These are phyloP conservation scores for Acleris holmiana DNA, from an alignment of 2,888 invertebrate genomes.

Conservation along the genomic window DNA sequence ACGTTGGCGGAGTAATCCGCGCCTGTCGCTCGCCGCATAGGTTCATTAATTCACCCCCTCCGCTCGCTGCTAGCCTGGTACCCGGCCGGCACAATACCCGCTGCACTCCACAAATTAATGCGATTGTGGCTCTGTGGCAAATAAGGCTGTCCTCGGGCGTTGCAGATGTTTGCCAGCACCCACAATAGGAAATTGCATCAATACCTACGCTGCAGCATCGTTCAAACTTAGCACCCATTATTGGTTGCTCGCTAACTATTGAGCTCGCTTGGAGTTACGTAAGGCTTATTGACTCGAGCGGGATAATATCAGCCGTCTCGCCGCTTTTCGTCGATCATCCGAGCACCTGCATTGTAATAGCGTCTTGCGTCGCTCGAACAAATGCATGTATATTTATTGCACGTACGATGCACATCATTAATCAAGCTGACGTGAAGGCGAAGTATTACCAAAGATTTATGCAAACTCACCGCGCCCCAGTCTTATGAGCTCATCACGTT, in stretches of 20 bases:
- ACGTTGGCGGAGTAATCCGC: slow-evolving; percentile 77
- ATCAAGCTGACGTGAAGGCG: slow-evolving; percentile 64
- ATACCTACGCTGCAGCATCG: slow-evolving; percentile 40
- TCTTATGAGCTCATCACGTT: slow-evolving; percentile 69
- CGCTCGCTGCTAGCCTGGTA: slow-evolving; percentile 43
- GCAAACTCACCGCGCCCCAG: slow-evolving; percentile 54
- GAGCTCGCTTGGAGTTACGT: slow-evolving; percentile 20
- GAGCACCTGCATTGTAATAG: slow-evolving; percentile 41
- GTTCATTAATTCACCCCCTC: slow-evolving; percentile 79
- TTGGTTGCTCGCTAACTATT: slow-evolving; percentile 32
- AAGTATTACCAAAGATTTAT: slow-evolving; percentile 68
- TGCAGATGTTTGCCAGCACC: slow-evolving; percentile 27
- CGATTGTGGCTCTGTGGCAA: slow-evolving; percentile 70
- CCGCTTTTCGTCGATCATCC: slow-evolving; percentile 13
- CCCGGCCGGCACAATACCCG: slow-evolving; percentile 59
- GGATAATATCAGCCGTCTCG: slow-evolving; percentile 5
- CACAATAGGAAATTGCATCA: slow-evolving; percentile 44
- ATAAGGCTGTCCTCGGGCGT: slow-evolving; percentile 55
- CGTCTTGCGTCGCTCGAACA: slow-evolving; percentile 57
- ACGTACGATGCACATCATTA: slow-evolving; percentile 57
- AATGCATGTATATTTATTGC: slow-evolving; percentile 33
- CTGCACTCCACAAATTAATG: slow-evolving; percentile 80
- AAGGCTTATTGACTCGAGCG: slow-evolving; percentile 16
- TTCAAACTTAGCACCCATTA: slow-evolving; percentile 35
- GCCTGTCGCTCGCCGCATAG: slow-evolving; percentile 78